Conservation (phyloP, 2,888 invertebrate species). For the Ditylenchus weischeri region DNA sequence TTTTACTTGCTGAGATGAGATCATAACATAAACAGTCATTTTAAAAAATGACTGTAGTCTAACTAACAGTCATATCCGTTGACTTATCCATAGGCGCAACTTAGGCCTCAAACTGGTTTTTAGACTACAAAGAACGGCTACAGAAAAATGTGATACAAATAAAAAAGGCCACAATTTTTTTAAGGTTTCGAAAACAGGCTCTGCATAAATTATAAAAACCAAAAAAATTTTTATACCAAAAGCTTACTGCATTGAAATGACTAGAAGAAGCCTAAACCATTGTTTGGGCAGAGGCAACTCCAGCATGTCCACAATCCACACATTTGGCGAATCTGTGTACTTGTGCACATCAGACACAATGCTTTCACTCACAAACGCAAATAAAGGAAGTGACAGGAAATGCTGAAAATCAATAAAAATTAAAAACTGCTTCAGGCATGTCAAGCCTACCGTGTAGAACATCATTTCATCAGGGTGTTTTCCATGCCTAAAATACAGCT, state of each 20-base stretch:
- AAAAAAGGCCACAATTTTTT: too few relatives aligned
- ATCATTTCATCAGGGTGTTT: conserved; percentile 64
- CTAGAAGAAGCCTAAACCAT: conserved; percentile 21
- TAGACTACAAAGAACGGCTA: too few relatives aligned
- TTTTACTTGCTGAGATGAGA: too few relatives aligned
- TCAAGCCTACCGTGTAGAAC: conserved; percentile 36
- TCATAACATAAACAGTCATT: too few relatives aligned
- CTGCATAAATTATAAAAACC: too few relatives aligned
- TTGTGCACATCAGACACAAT: background rate
- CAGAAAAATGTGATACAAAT: too few relatives aligned
- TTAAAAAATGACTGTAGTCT: too few relatives aligned
- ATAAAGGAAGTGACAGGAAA: conserved; percentile 81
- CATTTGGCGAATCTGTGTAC: conserved; percentile 6
- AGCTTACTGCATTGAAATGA: conserved; percentile 68
- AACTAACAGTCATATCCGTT: too few relatives aligned
- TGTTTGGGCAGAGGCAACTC: conserved; percentile 10
- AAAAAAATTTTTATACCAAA: too few relatives aligned
- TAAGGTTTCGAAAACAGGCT: too few relatives aligned
- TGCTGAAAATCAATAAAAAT: conserved; percentile 65
- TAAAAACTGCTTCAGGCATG: conserved; percentile 66
- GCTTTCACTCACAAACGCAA: conserved; percentile 69
- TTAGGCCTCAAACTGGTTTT: too few relatives aligned
- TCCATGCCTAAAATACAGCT: conserved; percentile 67
- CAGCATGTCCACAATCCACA: background rate
- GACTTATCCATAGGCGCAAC: too few relatives aligned